A percentile compares a stretch with the other conserved stretches of the same genome.
phyloP scores from a whole-genome alignment of 2,113 vertebrate genomes.

The Porphyrio hochstetteri region DNA sequence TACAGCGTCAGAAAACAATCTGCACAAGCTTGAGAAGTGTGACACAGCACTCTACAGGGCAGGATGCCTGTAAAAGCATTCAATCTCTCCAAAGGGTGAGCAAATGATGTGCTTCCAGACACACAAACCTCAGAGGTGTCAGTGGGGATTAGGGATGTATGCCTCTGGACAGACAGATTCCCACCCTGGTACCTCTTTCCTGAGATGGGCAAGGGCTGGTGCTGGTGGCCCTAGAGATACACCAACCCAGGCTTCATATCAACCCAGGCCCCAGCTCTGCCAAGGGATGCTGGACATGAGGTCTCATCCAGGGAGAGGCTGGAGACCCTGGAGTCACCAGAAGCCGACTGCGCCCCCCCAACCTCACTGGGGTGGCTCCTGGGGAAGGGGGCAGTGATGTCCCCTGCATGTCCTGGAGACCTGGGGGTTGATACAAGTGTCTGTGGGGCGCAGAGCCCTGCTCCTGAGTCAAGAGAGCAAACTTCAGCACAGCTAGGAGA shows the following conservation, averaged over 20 bases:
- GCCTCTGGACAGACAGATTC: background rate
- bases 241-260: background rate
- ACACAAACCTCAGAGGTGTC: background rate
- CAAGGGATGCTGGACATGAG: background rate
- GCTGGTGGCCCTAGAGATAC: background rate
- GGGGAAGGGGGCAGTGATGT: background rate
- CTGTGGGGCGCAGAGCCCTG: fast-evolving
- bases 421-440: fast-evolving
- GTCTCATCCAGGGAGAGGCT: background rate
- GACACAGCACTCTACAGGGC: background rate
- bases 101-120: background rate
- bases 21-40: background rate
- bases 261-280: background rate
- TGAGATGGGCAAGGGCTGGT: background rate
- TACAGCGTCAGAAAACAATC: background rate
- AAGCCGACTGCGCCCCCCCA: background rate
- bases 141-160: background rate
- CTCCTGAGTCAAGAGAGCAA: background rate
- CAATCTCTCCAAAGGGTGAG: background rate
- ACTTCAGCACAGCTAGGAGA: background rate
- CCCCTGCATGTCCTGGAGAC: background rate
- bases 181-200: background rate
- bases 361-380: background rate
- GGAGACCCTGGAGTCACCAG: background rate
- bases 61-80: background rate